Conservation (phyloP, 2,113 vertebrate species). For the Baryphthengus martii region DNA sequence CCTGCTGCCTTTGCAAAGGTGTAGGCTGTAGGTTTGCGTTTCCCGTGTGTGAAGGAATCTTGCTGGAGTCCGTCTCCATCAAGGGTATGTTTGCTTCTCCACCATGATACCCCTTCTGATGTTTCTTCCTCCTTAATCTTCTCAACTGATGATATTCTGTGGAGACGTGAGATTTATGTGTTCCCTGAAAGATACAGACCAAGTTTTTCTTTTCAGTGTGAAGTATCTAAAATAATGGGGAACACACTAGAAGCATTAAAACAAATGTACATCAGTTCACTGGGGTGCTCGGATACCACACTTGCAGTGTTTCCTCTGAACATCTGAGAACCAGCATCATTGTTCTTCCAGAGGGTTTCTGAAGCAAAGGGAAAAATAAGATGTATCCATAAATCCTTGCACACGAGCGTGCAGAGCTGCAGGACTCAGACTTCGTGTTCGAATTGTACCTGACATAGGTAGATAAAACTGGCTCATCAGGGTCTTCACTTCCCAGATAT, state of each 20-base stretch:
- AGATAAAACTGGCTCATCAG: background rate
- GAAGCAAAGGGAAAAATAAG: constrained; percentile 5
- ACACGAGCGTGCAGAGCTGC: background rate
- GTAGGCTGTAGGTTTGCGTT: background rate
- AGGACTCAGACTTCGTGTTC: background rate
- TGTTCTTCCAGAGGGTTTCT: constrained; percentile 21
- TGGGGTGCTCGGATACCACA: background rate
- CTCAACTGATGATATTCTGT: background rate
- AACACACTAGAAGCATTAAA: constrained; percentile 3
- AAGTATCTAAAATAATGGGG: constrained; percentile 10
- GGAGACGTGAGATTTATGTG: background rate
- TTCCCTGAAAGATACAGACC: background rate
- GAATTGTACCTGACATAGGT: background rate
- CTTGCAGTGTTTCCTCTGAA: constrained; percentile 13
- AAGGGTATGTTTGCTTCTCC: background rate
- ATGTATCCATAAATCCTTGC: background rate
- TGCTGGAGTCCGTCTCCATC: background rate
- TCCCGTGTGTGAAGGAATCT: background rate
- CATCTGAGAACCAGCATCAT: constrained; percentile 22
- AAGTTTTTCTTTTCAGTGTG: constrained; percentile 1
- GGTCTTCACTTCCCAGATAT: background rate
- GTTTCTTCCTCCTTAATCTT: background rate
- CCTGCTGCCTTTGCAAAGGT: background rate
- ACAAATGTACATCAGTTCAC: constrained; percentile 7
- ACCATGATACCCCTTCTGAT: background rate